Conservation (phyloP, 1,140 invertebrate genomes). For the Drosophila equinoxialis region DNA sequence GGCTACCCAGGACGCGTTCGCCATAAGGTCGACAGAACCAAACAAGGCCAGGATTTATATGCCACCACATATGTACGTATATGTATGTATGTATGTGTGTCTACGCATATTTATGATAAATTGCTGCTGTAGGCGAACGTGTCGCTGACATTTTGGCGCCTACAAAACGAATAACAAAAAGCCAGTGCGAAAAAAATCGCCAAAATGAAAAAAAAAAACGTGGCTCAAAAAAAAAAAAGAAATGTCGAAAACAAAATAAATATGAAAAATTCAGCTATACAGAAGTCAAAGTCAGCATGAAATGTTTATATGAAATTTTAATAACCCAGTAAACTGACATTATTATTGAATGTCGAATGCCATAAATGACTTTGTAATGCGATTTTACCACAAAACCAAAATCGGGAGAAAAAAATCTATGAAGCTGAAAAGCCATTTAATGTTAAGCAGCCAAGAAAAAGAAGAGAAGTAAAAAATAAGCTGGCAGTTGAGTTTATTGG, state of each 20-base stretch:
- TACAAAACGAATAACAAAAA: slow-evolving; percentile 39
- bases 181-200: slow-evolving; percentile 22
- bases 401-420: slow-evolving; percentile 36
- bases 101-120: slow-evolving; percentile 77
- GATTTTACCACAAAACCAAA: slow-evolving; percentile 11
- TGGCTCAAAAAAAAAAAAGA: slow-evolving; percentile 2
- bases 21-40: slow-evolving; percentile 44
- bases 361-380: slow-evolving; percentile 63
- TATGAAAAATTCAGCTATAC: slow-evolving; percentile 9
- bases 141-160: slow-evolving; percentile 75
- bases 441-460: slow-evolving; percentile 40
- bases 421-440: slow-evolving; percentile 66
- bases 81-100: slow-evolving; percentile 27
- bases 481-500: slow-evolving; percentile 68
- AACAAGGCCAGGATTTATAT: slow-evolving; percentile 63
- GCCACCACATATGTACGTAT: slow-evolving; percentile 31
- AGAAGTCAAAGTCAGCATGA: slow-evolving; percentile 34
- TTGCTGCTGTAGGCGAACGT: slow-evolving; percentile 66
- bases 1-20: slow-evolving; percentile 14
- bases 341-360: slow-evolving; percentile 66
- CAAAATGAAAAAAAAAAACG: slow-evolving; percentile 10
- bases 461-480: slow-evolving; percentile 42
- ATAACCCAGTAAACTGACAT: slow-evolving; percentile 72
- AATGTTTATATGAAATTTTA: slow-evolving; percentile 74
- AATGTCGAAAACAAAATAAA: slow-evolving; percentile 40